A percentile compares a stretch with the other conserved stretches of the same genome.
phyloP scores from a whole-genome alignment of 2,113 vertebrate genomes.

The Saccopteryx bilineata region DNA sequence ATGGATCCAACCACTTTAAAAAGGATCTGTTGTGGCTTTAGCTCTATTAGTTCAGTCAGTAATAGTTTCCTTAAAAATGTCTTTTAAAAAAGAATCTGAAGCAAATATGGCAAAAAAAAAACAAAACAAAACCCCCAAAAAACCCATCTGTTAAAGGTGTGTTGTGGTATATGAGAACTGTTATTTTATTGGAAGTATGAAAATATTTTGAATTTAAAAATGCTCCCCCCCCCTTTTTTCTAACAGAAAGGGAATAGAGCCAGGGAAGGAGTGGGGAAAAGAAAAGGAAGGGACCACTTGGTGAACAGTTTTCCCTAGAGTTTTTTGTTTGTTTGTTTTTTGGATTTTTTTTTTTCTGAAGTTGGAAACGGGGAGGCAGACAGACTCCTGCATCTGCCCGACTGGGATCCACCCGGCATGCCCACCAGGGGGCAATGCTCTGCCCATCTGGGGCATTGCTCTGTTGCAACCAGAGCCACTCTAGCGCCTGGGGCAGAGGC shows the following conservation, averaged over 20 bases:
- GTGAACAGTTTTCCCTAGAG: neutral
- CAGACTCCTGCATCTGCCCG: too few relatives aligned
- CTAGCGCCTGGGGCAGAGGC: too few relatives aligned
- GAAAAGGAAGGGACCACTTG: neutral
- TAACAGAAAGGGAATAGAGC: neutral
- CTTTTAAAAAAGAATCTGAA: neutral
- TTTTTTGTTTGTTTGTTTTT: too few relatives aligned
- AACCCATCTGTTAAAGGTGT: neutral
- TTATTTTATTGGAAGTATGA: neutral
- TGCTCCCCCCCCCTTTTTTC: neutral
- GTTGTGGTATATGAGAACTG: neutral
- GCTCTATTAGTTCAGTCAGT: neutral
- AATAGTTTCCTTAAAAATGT: neutral
- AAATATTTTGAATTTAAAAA: conserved; percentile 7
- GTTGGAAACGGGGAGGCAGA: too few relatives aligned
- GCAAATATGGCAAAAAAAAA: conserved; percentile 3
- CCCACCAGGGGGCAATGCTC: too few relatives aligned
- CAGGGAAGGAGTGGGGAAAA: neutral
- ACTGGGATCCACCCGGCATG: too few relatives aligned
- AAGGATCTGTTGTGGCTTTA: neutral
- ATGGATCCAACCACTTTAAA: neutral
- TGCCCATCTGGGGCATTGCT: too few relatives aligned
- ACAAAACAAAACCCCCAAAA: too few relatives aligned
- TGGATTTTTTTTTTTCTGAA: too few relatives aligned
- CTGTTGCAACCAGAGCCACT: too few relatives aligned